Conservation (phyloP, 2,797 vertebrate species). For the Basileuterus tristriatus region DNA sequence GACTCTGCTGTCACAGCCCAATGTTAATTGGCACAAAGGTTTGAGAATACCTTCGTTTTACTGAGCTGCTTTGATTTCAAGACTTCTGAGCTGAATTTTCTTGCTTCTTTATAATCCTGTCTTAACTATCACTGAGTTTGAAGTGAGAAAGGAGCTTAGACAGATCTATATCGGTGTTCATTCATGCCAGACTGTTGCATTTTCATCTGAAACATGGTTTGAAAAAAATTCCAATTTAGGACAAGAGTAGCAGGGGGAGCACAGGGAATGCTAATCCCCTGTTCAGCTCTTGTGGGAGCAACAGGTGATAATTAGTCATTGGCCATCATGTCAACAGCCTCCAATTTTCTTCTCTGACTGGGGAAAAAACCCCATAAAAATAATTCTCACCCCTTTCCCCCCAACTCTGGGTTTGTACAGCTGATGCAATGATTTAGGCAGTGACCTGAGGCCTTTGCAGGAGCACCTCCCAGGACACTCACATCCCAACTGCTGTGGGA, state of each 20-base stretch:
- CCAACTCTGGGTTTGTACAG: not conserved
- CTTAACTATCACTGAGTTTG: conserved; percentile 50
- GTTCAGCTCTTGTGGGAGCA: not conserved
- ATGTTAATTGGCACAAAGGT: conserved; percentile 54
- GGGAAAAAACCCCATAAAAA: accelerated
- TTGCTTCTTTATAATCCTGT: conserved; percentile 50
- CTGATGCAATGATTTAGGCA: not conserved
- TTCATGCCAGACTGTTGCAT: conserved; percentile 51
- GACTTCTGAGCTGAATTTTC: conserved; percentile 25
- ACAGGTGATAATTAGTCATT: not conserved
- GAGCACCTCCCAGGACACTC: not conserved
- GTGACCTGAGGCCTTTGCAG: not conserved
- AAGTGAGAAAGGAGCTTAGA: conserved; percentile 57
- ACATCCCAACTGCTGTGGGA: not conserved
- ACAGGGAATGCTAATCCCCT: not conserved
- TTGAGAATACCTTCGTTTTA: conserved; percentile 36
- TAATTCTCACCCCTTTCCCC: not conserved
- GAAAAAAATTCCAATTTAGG: conserved; percentile 2
- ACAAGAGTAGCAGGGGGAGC: not conserved
- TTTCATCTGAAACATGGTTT: not conserved
- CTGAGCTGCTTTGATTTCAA: conserved; percentile 53
- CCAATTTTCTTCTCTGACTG: not conserved
- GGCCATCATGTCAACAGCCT: not conserved
- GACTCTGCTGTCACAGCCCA: conserved; percentile 29
- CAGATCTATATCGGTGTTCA: conserved; percentile 47